Base-by-base conservation (phyloP, 2,888 invertebrate genomes). In the Galerucella nymphaeae region DNA sequence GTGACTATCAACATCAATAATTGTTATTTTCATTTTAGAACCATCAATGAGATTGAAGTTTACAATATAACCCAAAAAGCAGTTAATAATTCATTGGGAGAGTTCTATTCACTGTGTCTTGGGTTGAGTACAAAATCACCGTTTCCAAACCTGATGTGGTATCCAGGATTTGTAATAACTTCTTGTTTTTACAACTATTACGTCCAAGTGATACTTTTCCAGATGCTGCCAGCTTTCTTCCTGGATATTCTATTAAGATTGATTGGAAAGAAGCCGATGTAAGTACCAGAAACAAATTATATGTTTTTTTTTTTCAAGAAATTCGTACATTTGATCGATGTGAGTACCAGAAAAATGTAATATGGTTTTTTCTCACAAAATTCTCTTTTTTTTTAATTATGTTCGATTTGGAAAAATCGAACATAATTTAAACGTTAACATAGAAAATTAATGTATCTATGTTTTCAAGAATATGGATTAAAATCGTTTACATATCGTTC, bases 61-160 rank as follows among this genome's bases (percentile, higher is more conserved):
- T 94, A 95, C 87, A 96, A 98, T 85, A 93, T 93, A 82, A 92
- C 95, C 8, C 91, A 95, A 0, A 90, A 93, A 1, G 87, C 89
- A 0, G 85, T 93, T 1, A 92, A 93, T 38, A 8, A 6, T 79
- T 87, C 96, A 13, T 91, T 93, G 87, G 88, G 86, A 0, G 88
- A 93, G 66, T 83, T 96, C 30, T 88, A 91, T 0, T 30, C 70
- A 4, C 66, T 72, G 63, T 72, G 66, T 14, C n/a, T 4, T 64
- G 82, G 87, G 1, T 81, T 90, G 0, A 88, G 89, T 0, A 78
- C 86, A 0, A 80, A 87, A 11, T 86, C 90, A 63, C 96, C 97
- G 0, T 86, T 96, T 3, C 91, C 93, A 66, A 89, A 90, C 55
- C 89, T 91, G 13, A 79, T 96, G 77, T 93, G 95, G 96, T 85